Evolutionary conservation across 2,113 vertebrate genomes (phyloP), one percentile per base, ranked within the genome.

Genomic region (Synodontis membranacea): DNA sequence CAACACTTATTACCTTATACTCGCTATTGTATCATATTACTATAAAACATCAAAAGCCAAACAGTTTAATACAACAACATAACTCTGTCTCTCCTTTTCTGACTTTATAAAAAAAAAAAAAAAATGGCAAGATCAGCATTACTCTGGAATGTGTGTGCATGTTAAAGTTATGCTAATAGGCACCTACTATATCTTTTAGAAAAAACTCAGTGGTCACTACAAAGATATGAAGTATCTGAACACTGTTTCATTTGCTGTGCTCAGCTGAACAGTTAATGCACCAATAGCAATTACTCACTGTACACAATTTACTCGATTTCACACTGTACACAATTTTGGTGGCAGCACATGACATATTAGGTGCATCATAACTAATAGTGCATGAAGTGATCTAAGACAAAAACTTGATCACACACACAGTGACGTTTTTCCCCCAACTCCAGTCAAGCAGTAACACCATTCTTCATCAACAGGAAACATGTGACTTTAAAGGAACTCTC

Each of bases 391-490:
- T 54, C 3, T 54, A 75, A 75, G 28, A 50, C 14, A 11, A 46
- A 74, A 46, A 28, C 42, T 74, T 74, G 42, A 28, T 74, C 70
- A 46, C 25, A 74, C 2, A 8, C 74, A 76, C 25, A n/a, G 74
- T 54, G 48, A 23, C 31, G 4, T 21, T 52, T 79, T 52, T 9
- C 48, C 25, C 48, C 19, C n/a, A 56, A 23, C 50, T 56, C 19
- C 52, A 56, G 21, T 56, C 34, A 58, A 25, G 78, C 78, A 56
- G 50, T 56, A 58, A 80, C 34, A 15, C 44, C 19, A 5, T 78
- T 23, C 10, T 15, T 52, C 15, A 54, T 79, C 48, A 54, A 79
- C 76, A 79, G 76, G 76, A 79, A 79, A 79, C 78, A 80, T 34
- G 42, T 58, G 78, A 80, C 34, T 23, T 48, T 50, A 25, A 25